These are phyloP conservation scores for Pseudomyrmex sp. DNA, from an alignment of 1,140 invertebrate genomes.

Conservation along the genomic window DNA sequence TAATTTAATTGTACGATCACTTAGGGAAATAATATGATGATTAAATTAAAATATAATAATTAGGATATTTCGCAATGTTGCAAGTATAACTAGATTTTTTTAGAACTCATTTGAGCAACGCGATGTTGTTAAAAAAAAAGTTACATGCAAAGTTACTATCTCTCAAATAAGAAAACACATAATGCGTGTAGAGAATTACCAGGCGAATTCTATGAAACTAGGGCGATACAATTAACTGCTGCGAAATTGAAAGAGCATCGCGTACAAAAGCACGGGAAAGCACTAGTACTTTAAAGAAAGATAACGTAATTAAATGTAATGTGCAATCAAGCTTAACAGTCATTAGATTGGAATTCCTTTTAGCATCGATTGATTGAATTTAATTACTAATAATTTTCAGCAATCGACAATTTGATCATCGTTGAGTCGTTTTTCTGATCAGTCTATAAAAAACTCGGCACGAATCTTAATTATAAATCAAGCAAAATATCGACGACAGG, in stretches of 20 bases:
- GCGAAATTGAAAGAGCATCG: slow-evolving; percentile 16
- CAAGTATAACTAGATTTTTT: too few species aligned
- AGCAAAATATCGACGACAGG: background rate
- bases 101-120: too few species aligned
- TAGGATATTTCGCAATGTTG: too few species aligned
- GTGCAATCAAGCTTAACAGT: slow-evolving; percentile 34
- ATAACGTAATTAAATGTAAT: slow-evolving; percentile 39
- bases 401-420: slow-evolving; percentile 20
- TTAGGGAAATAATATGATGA: too few species aligned
- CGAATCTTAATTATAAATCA: background rate
- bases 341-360: slow-evolving; percentile 20
- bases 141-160: slow-evolving; percentile 6
- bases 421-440: slow-evolving; percentile 18
- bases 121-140: background rate
- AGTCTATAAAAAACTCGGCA: background rate
- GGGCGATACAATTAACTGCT: slow-evolving; percentile 31
- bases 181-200: background rate
- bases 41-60: too few species aligned
- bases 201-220: slow-evolving; percentile 29
- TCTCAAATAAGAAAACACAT: slow-evolving; percentile 17
- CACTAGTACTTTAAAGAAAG: slow-evolving; percentile 35
- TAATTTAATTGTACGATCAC: too few species aligned
- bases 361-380: background rate
- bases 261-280: background rate
- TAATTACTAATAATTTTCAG: slow-evolving; percentile 32